Conservation (phyloP, 1,140 invertebrate species). For the Drosophila ercepeae region DNA sequence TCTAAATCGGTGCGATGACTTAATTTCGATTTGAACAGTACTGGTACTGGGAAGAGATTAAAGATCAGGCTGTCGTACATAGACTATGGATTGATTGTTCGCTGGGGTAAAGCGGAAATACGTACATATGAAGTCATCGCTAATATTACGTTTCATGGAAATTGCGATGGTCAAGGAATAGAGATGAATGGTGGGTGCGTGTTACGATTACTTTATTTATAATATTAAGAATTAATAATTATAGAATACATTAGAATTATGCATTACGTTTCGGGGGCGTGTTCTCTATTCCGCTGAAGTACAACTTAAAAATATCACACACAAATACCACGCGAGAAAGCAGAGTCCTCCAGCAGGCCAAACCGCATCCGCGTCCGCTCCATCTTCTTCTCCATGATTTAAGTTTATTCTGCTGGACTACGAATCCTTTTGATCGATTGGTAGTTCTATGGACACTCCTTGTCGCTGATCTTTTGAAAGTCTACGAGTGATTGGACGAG, state of each 20-base stretch:
- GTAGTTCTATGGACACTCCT: slow-evolving; percentile 76
- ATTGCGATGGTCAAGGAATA: slow-evolving; percentile 41
- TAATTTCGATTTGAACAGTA: slow-evolving; percentile 35
- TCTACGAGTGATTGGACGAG: slow-evolving; percentile 34
- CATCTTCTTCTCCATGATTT: slow-evolving; percentile 41
- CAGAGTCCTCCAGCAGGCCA: slow-evolving; percentile 28
- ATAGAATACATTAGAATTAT: slow-evolving; percentile 74
- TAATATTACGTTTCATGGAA: slow-evolving; percentile 14
- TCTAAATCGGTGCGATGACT: slow-evolving; percentile 43
- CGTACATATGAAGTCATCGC: slow-evolving; percentile 31
- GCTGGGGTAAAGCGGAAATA: slow-evolving; percentile 35
- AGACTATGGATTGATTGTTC: slow-evolving; percentile 34
- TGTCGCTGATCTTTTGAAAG: slow-evolving; percentile 81
- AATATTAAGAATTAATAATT: slow-evolving; percentile 76
- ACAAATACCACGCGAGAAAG: slow-evolving; percentile 76
- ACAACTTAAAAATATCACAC: slow-evolving; percentile 83
- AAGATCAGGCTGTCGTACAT: slow-evolving; percentile 21
- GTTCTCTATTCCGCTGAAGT: slow-evolving; percentile 70
- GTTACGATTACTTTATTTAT: slow-evolving; percentile 74
- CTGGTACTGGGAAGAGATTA: slow-evolving; percentile 31
- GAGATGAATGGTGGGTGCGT: slow-evolving; percentile 19
- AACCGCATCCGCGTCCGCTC: slow-evolving; percentile 1
- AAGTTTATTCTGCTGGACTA: slow-evolving; percentile 46
- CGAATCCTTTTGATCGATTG: neutral
- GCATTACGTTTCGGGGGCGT: slow-evolving; percentile 57